Evolutionary conservation across 2,888 invertebrate genomes (phyloP).

Genomic region (Leptopilina myrica): DNA sequence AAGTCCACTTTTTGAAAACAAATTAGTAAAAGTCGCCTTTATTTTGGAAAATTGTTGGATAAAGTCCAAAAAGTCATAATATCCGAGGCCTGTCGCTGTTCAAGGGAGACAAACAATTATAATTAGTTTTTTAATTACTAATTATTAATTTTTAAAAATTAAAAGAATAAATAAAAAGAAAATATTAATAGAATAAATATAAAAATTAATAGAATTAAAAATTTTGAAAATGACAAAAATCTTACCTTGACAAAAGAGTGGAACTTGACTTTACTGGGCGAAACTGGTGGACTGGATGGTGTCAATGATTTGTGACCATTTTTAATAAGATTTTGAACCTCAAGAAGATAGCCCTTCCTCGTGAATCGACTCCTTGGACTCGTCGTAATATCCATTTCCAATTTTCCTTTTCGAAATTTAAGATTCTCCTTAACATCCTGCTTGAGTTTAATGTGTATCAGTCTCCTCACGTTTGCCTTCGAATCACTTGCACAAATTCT

Average conservation of each 20-base stretch:
- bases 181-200: not conserved
- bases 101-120: no score
- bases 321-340: constrained; percentile 69
- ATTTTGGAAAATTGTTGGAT: no score
- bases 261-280: constrained; percentile 75
- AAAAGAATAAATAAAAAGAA: no score
- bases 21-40: no score
- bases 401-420: constrained; percentile 64
- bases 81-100: no score
- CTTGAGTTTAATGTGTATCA: constrained; percentile 66
- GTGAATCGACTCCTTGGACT: constrained; percentile 68
- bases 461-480: constrained; percentile 67
- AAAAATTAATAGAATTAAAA: no score
- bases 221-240: not conserved
- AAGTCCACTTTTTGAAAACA: no score
- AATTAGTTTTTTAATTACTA: not conserved
- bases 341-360: constrained; percentile 68
- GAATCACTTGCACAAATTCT: constrained; percentile 68
- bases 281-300: constrained; percentile 75
- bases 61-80: no score
- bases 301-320: constrained; percentile 58
- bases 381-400: constrained; percentile 57
- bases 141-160: not conserved
- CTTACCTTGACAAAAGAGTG: constrained; percentile 75
- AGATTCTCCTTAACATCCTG: constrained; percentile 73